Evolutionary conservation across 2,888 invertebrate species (phyloP).

Genomic region (Elmis aenea): DNA sequence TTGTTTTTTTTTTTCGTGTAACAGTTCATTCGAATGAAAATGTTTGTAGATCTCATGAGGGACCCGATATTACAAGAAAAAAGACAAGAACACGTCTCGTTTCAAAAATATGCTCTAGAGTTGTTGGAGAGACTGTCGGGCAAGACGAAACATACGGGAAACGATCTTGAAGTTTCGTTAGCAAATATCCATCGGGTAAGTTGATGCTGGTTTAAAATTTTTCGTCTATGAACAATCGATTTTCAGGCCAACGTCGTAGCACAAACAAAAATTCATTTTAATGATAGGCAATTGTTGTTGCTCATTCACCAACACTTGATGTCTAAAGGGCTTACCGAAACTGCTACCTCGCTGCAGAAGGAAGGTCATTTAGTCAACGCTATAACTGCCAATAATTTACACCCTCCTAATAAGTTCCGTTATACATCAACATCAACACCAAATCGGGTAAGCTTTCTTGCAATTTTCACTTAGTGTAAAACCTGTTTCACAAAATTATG

Average conservation of each 20-base stretch:
- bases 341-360: slow-evolving; percentile 67
- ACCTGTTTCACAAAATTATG: too few relatives aligned
- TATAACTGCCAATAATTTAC: slow-evolving; percentile 39
- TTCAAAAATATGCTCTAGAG: slow-evolving; percentile 90
- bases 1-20: not conserved
- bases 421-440: slow-evolving; percentile 52
- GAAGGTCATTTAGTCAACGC: slow-evolving; percentile 68
- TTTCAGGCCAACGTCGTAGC: slow-evolving; percentile 86
- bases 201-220: not conserved
- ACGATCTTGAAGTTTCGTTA: slow-evolving; percentile 79
- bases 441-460: slow-evolving; percentile 41
- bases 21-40: not conserved
- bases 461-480: not conserved
- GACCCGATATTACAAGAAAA: slow-evolving; percentile 97
- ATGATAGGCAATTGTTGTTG: slow-evolving; percentile 87
- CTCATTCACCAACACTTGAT: slow-evolving; percentile 84
- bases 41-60: slow-evolving; percentile 57
- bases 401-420: slow-evolving; percentile 46
- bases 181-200: slow-evolving; percentile 84
- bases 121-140: slow-evolving; percentile 87
- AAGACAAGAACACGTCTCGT: slow-evolving; percentile 89
- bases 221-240: slow-evolving; percentile 9
- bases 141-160: slow-evolving; percentile 73
- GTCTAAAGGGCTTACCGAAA: slow-evolving; percentile 66
- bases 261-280: slow-evolving; percentile 92